Base-by-base conservation (phyloP, 2,888 invertebrate species). In the Tetramorium bicarinatum region DNA sequence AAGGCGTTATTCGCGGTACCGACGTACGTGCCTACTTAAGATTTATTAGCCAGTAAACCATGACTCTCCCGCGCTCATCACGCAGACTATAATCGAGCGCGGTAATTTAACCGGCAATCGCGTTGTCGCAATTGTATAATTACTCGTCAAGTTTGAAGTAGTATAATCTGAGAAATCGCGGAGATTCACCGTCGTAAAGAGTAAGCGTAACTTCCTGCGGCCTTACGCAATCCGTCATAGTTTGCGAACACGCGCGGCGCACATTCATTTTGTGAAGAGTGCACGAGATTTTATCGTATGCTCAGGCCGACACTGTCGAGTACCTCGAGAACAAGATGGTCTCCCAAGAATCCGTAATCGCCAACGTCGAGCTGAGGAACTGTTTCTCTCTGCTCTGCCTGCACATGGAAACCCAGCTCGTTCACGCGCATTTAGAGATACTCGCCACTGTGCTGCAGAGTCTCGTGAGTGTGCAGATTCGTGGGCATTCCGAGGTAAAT, bases 341-440 rank as follows among this genome's bases (percentile, higher is more conserved):
- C 77, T 96, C 96, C 0, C 96, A 96, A 93, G 96, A 96, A 89
- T 96, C 95, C 66, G 96, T 96, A 15, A 96, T 96, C 82, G 96
- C 96, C 0, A 96, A 96, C 82, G 96, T 96, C 87, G 96, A 96
- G 90, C 92, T 96, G 64, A 95, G 96, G 87, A 96, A 96, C 84
- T 96, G 96, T 64, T 96, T 96, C 91, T 96, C 96, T 82, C 94
- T 96, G 64, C 96, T 96, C 90, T 96, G 96, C 92, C 95, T 96
- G 25, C 95, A 96, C 89, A 95, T 96, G 95, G 96, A 96, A 91
- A 96, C 96, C 0, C 96, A 96, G 88, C 93, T 96, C 56, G 96
- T 96, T 6, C 96, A 96, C 88, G 95, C 96, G 4, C 96, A 96
- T 93, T 94, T 96, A 81, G 96, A 96, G 91, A 96, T 96, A 61